These are phyloP conservation scores for Drosophila nigritarsus DNA, from an alignment of 2,888 invertebrate genomes.

Conservation along the genomic window DNA sequence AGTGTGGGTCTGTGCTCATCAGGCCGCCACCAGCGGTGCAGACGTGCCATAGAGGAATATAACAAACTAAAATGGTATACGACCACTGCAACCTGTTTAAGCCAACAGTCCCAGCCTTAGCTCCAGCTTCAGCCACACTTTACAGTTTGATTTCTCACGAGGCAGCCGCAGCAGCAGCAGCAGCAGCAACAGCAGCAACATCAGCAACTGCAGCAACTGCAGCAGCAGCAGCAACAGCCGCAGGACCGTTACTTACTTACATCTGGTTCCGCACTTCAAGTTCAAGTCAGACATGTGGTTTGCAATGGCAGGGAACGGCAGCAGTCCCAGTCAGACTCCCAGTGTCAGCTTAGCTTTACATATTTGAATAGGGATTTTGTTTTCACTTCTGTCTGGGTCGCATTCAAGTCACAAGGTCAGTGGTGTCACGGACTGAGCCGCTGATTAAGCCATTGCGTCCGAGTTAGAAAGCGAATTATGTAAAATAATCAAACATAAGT, in stretches of 20 bases:
- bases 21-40: slow-evolving; percentile 58
- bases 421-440: slow-evolving; percentile 53
- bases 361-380: slow-evolving; percentile 79
- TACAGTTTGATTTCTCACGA: slow-evolving; percentile 79
- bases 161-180: slow-evolving; percentile 52
- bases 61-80: slow-evolving; percentile 77
- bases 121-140: slow-evolving; percentile 62
- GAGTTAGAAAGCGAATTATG: slow-evolving; percentile 48
- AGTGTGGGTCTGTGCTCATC: slow-evolving; percentile 50
- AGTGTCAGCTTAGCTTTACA: slow-evolving; percentile 49
- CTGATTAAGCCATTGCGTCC: slow-evolving; percentile 55
- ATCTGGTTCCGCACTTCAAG: slow-evolving; percentile 80
- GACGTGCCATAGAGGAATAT: slow-evolving; percentile 62
- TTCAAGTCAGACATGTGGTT: slow-evolving; percentile 69
- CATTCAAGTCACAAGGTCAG: slow-evolving; percentile 74
- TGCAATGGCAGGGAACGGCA: slow-evolving; percentile 33
- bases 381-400: slow-evolving; percentile 73
- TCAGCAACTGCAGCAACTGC: slow-evolving; percentile 6
- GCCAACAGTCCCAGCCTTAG: slow-evolving; percentile 40
- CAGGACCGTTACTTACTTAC: slow-evolving; percentile 78
- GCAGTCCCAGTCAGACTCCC: slow-evolving; percentile 14
- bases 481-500: slow-evolving; percentile 22
- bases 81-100: slow-evolving; percentile 76
- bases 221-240: slow-evolving; percentile 47
- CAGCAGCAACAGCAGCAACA: slow-evolving; percentile 20